Base-by-base conservation (phyloP, 1,140 invertebrate species). In the Battus philenor region DNA sequence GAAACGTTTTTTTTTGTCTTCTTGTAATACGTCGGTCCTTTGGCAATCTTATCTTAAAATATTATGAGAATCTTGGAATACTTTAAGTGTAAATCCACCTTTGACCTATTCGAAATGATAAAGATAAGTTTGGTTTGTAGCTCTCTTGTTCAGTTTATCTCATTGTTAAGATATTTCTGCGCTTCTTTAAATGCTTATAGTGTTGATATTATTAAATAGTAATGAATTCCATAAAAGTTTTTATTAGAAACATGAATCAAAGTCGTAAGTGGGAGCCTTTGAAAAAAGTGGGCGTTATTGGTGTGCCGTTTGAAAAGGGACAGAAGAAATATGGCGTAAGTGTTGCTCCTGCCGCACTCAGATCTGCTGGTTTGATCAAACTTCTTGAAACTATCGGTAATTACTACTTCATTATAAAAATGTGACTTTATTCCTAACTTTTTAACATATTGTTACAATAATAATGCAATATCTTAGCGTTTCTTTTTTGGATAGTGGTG, bases 271-370 rank as follows among this genome's bases (percentile, higher is more conserved):
- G 56, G 64, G 48, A 68, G 36, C 61, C 77, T 2, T 56, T 84
- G 30, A 63, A 68, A 2, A 64, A 59, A 84, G 86, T 93, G 5
- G 92, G 91, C 27, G 87, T 93, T 50, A 82, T 93, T 30, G 92
- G 92, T n/a, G 91, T 93, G 26, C 92, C 92, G 15, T 92, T 93
- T 61, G 90, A 91, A 44, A 92, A 93, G 65, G 92, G 92, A 2
- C 92, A 93, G 74, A 77, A 82, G 22, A 90, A 89, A 54, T 83
- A 79, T 51, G 90, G 90, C n/a, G 89, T 90, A 1, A 89, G 86
- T 33, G 64, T 88, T 24, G 90, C 87, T 2, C 90, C 90, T 0
- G 83, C 87, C n/a, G 72, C 82, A 1, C 61, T 91, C 17, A 77
- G 90, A 24, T 64, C 87, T 30, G 76, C 79, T 8, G 88, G 87